These are phyloP conservation scores for Ambastaia sidthimunki DNA, from an alignment of 2,797 vertebrate genomes.

Conservation along the genomic window DNA sequence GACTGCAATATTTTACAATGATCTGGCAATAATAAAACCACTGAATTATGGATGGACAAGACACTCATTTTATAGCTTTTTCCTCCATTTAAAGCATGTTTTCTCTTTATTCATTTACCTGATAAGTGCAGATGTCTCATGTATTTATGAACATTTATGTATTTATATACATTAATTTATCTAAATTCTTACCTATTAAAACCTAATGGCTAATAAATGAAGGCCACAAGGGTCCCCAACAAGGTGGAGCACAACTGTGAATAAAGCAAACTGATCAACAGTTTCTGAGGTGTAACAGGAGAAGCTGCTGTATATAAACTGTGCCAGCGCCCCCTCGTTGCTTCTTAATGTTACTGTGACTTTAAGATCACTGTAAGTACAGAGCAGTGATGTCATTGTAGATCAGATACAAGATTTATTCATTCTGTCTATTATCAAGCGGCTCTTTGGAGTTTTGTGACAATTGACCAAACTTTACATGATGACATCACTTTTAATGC, in stretches of 20 bases:
- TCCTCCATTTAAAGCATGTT: conserved; percentile 32
- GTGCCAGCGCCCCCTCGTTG: conserved; percentile 23
- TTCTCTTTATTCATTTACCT: conserved; percentile 3
- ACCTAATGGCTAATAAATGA: no score
- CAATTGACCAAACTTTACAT: neutral
- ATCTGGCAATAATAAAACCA: conserved; percentile 49
- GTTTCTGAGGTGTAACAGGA: neutral
- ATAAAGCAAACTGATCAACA: neutral
- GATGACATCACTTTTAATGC: conserved; percentile 1
- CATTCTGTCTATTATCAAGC: conserved; percentile 13
- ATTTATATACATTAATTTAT: neutral
- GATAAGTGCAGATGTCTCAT: neutral
- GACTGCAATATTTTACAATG: conserved; percentile 42
- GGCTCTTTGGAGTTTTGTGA: conserved; percentile 41
- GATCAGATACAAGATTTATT: conserved; percentile 40
- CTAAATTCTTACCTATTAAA: neutral
- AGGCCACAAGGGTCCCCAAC: no score
- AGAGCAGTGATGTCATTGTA: conserved; percentile 23
- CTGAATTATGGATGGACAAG: conserved; percentile 43
- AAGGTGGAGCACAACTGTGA: neutral
- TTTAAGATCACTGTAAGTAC: conserved; percentile 23
- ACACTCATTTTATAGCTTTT: conserved; percentile 45
- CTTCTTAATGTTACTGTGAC: conserved; percentile 37
- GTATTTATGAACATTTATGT: no score
- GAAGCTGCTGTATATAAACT: conserved; percentile 19